Evolutionary conservation across 2,113 vertebrate genomes (phyloP).

Genomic region (Pelvicachromis taeniatus): DNA sequence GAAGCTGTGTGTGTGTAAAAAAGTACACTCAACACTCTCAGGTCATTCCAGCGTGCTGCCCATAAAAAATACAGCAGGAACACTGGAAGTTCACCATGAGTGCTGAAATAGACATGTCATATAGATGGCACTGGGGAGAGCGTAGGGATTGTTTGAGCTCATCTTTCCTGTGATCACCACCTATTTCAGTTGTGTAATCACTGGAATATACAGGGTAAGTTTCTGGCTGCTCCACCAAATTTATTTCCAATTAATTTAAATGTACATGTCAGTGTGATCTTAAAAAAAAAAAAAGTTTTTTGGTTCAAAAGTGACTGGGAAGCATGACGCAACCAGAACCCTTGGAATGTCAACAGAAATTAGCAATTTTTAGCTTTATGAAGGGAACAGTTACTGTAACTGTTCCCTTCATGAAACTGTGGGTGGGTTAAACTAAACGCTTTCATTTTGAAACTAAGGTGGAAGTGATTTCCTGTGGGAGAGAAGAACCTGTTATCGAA

Average conservation of each 20-base stretch:
- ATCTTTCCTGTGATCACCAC: not conserved
- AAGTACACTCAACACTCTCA: conserved; percentile 17
- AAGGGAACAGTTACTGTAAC: not conserved
- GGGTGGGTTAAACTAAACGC: not conserved
- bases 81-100: conserved; percentile 15
- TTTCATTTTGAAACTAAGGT: not conserved
- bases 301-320: not conserved
- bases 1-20: not conserved
- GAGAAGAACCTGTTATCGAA: not conserved
- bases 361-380: not conserved
- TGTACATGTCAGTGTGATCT: too few species aligned
- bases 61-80: conserved; percentile 44
- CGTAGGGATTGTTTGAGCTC: not conserved
- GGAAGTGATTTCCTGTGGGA: not conserved
- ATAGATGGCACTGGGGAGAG: not conserved
- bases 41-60: conserved; percentile 22
- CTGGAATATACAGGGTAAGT: conserved; percentile 11
- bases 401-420: not conserved
- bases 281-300: too few species aligned
- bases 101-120: not conserved
- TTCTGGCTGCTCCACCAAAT: not conserved
- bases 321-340: not conserved
- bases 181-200: not conserved
- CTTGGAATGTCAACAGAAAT: not conserved
- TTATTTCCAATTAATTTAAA: not conserved